Evolutionary conservation across 2,888 invertebrate genomes (phyloP), one percentile per base, ranked within the genome.

Genomic region (Cosmia pyralina): DNA sequence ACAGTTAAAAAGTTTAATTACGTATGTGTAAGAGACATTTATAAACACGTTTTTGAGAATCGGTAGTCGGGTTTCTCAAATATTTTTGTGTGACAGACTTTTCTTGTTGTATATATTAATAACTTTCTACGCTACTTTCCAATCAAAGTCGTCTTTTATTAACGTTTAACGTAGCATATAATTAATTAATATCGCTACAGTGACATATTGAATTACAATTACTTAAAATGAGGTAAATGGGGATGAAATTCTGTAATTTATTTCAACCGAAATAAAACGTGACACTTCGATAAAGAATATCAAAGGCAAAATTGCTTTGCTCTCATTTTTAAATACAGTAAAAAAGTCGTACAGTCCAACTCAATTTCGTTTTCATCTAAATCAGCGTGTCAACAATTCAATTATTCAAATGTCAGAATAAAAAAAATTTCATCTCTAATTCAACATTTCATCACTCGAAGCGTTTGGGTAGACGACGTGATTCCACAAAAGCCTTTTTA

Each of bases 381-480:
- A 63, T 52, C 64, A 64, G 57, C 17, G 46, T 59, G 46, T 46
- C 46, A 52, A 52, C 52, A 64, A 72, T 38, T 64, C 50, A 64
- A 34, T 46, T 4, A 44, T 46, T 46, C 62, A 48, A 63, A 63
- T n/a, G n/a, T 64, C 4, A 6, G 34, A 38, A n/a, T 52, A n/a
- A 64, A 52, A 50, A n/a, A 64, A 15, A 15, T 52, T 52, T 34
- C 6, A 52, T 52, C n/a, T 38, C 64, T 50, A 64, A 48, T 50
- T 64, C 34, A 28, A 4, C 13, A 63, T 46, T 48, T 63, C 58
- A 38, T 58, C 13, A 11, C 7, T 48, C 8, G 19, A 63, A 63
- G 15, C 48, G 5, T 48, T 63, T 5, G 19, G 4, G 7, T 28
- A 4, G 46, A 48, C 46, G 46, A 46, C 7, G 13, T 46, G 4